Evolutionary conservation across 1,140 invertebrate genomes (phyloP).

Genomic region (Drosophila melanica): DNA sequence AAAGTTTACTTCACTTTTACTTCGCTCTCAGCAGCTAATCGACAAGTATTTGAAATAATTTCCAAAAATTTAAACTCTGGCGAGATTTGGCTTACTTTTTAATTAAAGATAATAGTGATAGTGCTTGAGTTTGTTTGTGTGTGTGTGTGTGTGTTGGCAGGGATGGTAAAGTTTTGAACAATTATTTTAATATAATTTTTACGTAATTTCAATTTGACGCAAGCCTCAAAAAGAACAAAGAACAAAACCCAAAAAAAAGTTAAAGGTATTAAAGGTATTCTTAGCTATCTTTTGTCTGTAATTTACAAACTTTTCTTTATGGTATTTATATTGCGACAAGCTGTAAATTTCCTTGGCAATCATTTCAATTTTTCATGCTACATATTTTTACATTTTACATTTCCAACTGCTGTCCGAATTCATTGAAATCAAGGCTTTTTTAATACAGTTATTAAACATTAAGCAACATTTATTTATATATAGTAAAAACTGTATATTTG

Average conservation of each 20-base stretch:
- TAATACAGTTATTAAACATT: background rate
- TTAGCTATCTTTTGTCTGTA: background rate
- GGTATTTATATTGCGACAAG: background rate
- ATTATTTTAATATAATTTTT: too few species aligned
- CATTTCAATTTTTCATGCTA: conserved; percentile 22
- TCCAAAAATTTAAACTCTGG: conserved; percentile 56
- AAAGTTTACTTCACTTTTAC: conserved; percentile 53
- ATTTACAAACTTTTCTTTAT: background rate
- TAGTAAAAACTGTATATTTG: too few species aligned
- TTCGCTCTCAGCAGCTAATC: conserved; percentile 50
- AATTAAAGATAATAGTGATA: conserved; percentile 46
- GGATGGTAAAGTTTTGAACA: background rate
- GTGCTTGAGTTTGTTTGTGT: conserved; percentile 5
- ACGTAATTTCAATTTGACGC: too few species aligned
- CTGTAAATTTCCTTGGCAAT: conserved; percentile 8
- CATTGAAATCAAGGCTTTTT: conserved; percentile 14
- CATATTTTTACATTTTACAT: conserved; percentile 31
- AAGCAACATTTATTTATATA: too few species aligned
- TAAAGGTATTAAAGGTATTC: too few species aligned
- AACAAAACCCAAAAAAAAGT: too few species aligned
- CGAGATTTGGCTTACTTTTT: conserved; percentile 38
- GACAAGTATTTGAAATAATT: conserved; percentile 79
- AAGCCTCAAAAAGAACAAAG: too few species aligned
- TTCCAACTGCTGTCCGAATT: conserved; percentile 17
- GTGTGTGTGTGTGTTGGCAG: too few species aligned